Evolutionary conservation across 2,888 invertebrate genomes (phyloP), one percentile per base, ranked within the genome.

Genomic region (Himalopsyche japonica): DNA sequence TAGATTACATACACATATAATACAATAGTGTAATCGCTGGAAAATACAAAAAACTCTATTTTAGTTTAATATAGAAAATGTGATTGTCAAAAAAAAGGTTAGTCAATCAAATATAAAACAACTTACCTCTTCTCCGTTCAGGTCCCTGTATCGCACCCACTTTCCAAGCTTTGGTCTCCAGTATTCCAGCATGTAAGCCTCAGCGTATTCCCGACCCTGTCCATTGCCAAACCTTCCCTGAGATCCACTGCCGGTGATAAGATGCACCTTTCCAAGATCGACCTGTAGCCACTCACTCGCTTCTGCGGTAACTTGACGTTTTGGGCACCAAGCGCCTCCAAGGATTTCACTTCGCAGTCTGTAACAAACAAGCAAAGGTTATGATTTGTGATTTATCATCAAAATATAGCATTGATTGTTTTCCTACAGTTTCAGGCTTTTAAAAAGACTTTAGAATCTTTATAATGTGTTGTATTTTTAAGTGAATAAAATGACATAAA

Each of bases 291-390:
- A 96, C 90, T 96, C 96, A 85, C 93, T 93, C 3, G 95, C 93
- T 88, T 96, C 95, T n/a, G 94, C 94, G 32, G 95, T 95, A 88
- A 97, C 95, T 90, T 95, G 95, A 80, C 94, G 93, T 90, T 95
- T 94, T 15, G 98, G 98, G 91, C 98, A 98, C 98, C 98, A 98
- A 0, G 98, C 98, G 77, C 98, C 98, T 18, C 97, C 97, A 89
- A 95, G 94, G 87, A 94, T 93, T 89, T 98, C 98, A 88, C 95
- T 94, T 87, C 96, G 94, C 88, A 98, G 92, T 90, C 98, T 98
- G 94, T 3, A 37, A 81, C 80, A 24, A 24, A 70, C 47, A 30
- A 20, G 43, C 15, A 30, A 57, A 48, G 57, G 43, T 27, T 37
- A 1, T 1, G 8, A 1, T 37, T 37, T 37, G 7, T 37, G 0